Percentiles rank a stretch among this genome's conserved stretches.
Conservation (phyloP, 2,113 vertebrate species). For the Cyprichromis sp. region DNA sequence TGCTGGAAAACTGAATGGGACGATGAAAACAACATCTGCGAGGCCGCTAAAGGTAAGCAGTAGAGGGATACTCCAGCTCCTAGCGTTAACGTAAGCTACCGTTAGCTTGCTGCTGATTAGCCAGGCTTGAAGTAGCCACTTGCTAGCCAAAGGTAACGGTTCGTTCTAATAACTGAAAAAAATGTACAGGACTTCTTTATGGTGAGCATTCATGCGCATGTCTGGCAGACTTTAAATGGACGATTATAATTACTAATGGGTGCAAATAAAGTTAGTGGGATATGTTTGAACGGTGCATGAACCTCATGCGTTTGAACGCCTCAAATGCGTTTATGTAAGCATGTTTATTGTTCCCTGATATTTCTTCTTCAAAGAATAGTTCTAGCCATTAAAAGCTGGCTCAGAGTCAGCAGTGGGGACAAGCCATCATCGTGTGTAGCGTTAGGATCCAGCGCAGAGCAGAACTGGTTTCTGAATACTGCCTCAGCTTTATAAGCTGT, state of each 20-base stretch:
- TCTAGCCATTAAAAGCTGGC: neutral
- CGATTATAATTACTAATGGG: fast-evolving
- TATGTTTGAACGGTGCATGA: neutral
- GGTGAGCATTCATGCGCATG: neutral
- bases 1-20: conserved; percentile 19
- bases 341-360: conserved; percentile 44
- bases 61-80: conserved; percentile 45
- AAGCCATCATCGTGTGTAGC: neutral
- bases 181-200: neutral
- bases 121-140: conserved; percentile 44
- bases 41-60: conserved; percentile 68
- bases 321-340: conserved; percentile 60
- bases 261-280: conserved; percentile 6
- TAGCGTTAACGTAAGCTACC: conserved; percentile 28
- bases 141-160: conserved; percentile 18
- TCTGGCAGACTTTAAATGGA: fast-evolving
- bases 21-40: conserved; percentile 52
- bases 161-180: neutral
- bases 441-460: neutral
- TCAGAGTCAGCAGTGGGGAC: neutral
- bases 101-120: conserved; percentile 54
- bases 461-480: neutral
- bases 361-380: conserved; percentile 1
- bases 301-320: conserved; percentile 16
- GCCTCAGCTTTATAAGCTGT: neutral